These are phyloP conservation scores for Horisme vitalbata DNA, from an alignment of 2,888 invertebrate species.

Conservation along the genomic window DNA sequence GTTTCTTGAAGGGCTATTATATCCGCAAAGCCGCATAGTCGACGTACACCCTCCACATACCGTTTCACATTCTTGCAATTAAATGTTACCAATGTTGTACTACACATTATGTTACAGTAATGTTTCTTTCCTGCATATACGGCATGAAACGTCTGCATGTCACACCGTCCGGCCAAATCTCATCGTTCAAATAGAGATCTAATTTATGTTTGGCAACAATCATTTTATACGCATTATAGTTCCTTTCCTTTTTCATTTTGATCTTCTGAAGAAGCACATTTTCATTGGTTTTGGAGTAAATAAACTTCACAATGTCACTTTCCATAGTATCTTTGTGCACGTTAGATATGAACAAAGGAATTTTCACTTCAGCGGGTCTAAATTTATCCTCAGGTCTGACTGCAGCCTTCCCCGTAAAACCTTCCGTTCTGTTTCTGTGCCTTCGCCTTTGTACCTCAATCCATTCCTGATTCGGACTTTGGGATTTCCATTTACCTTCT, in stretches of 20 bases:
- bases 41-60: not conserved
- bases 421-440: too few species aligned
- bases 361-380: too few species aligned
- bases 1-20: not conserved
- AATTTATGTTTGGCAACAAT: not conserved
- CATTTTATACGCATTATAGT: not conserved
- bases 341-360: not conserved
- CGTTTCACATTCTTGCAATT: slow-evolving; percentile 1
- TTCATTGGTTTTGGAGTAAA: not conserved
- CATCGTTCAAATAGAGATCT: not conserved
- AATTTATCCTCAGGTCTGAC: too few species aligned
- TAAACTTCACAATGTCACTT: not conserved
- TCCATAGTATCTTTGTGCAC: not conserved
- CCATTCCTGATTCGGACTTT: too few species aligned
- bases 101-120: not conserved
- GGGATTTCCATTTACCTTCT: too few species aligned
- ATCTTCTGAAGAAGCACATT: not conserved
- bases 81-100: not conserved
- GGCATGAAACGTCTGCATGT: slow-evolving; percentile 6
- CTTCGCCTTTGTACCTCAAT: too few species aligned
- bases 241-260: not conserved
- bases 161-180: slow-evolving; percentile 5
- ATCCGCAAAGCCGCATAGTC: not conserved
- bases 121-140: not conserved
- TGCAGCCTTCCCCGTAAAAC: too few species aligned